Base-by-base conservation (phyloP, 2,113 vertebrate genomes). In the Dicaeum eximium region DNA sequence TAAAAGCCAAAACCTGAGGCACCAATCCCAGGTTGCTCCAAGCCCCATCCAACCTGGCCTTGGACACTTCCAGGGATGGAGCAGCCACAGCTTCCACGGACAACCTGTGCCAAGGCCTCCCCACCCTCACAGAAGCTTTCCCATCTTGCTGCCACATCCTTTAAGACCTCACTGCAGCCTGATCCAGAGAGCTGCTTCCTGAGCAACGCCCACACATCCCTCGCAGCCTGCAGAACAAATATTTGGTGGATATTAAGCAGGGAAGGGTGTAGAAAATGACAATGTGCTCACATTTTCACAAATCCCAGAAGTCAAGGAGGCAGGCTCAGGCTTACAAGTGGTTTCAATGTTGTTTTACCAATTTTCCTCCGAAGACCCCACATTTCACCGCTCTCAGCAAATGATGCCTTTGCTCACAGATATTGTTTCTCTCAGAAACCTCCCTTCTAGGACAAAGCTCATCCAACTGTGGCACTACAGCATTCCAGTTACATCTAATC, bases 321-420 rank as follows among this genome's bases (percentile, higher is more conserved):
- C 28, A 45, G 20, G 56, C 50, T 80, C 45, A 28, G n/a, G 47
- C 25, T 47, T 42, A 61, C 54, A 80, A 80, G n/a, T 45, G 67
- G 33, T 88, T 83, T 65, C 24, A 37, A 1, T 84, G 80, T 75
- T 93, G 33, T 81, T 91, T 56, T 31, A 48, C 81, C 69, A 24
- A 1, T 56, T 77, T 72, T 40, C n/a, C 53, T 81, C 28, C 15
- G 1, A 65, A 84, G 31, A 83, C 18, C 72, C 51, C 50, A 25
- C 38, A n/a, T 86, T 84, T 81, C 74, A 45, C 25, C 24, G 44
- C 79, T 40, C 74, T 77, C 77, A 81, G 91, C 60, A 83, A 70
- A 70, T 2, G 60, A 73, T 42, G 42, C 51, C 79, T 88, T 4
- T 37, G 71, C 88, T 90, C 83, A 37, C 45, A 66, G 78, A 64